Conservation (phyloP, 2,888 invertebrate species). For the Incurvaria masculella region DNA sequence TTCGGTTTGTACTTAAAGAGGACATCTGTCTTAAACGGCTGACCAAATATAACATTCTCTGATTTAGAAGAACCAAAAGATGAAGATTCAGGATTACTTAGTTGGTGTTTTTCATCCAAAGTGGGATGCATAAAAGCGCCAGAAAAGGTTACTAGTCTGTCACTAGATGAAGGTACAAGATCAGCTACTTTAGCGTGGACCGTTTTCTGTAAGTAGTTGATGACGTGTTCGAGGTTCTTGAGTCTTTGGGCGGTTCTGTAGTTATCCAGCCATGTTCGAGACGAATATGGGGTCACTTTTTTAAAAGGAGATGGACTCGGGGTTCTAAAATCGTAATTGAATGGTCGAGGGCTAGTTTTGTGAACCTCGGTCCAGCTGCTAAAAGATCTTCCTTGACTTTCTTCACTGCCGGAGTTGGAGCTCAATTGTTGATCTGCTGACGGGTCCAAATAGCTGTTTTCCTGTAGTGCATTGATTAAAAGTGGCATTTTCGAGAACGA, state of each 20-base stretch:
- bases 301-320: conserved; percentile 41
- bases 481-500: conserved; percentile 49
- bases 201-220: conserved; percentile 44
- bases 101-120: conserved; percentile 18
- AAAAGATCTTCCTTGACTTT: too few species aligned
- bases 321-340: conserved; percentile 40
- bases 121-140: conserved; percentile 11
- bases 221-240: conserved; percentile 42
- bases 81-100: conserved; percentile 9
- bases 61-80: too few species aligned
- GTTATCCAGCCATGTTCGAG: conserved; percentile 41
- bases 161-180: conserved; percentile 26
- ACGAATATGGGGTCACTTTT: conserved; percentile 27
- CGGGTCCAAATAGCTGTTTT: conserved; percentile 35
- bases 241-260: conserved; percentile 44
- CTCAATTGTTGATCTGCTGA: conserved; percentile 22
- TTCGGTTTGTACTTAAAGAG: conserved; percentile 69
- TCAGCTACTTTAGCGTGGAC: conserved; percentile 47
- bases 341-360: conserved; percentile 42
- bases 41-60: conserved; percentile 23
- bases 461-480: conserved; percentile 46
- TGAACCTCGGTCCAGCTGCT: too few species aligned
- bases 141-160: background rate
- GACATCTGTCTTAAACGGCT: conserved; percentile 52
- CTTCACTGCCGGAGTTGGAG: conserved; percentile 10